phyloP scores from a whole-genome alignment of 2,888 invertebrate species.

The Erebia aethiops region DNA sequence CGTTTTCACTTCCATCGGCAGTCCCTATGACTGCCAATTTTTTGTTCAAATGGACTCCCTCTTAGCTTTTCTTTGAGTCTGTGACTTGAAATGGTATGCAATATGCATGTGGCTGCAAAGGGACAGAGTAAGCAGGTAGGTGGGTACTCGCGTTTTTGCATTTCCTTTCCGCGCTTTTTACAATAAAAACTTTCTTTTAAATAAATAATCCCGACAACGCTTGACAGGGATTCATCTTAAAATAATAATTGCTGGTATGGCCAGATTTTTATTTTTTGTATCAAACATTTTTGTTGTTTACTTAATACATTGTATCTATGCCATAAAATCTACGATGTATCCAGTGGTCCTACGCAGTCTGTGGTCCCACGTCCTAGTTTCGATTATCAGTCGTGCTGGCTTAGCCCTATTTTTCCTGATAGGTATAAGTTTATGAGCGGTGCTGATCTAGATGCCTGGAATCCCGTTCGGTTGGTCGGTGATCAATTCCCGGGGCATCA shows the following conservation, averaged over 20 bases:
- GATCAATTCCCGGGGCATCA: too few species aligned
- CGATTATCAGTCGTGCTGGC: too few species aligned
- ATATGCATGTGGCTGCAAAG: constrained; percentile 78
- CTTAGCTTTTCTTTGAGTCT: constrained; percentile 3
- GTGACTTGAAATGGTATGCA: constrained; percentile 66
- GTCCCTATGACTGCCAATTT: too few species aligned
- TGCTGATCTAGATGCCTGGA: too few species aligned
- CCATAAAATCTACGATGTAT: neutral
- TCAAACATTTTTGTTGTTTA: constrained; percentile 9
- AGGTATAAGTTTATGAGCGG: too few species aligned
- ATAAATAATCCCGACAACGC: constrained; percentile 79
- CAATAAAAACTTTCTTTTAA: constrained; percentile 83
- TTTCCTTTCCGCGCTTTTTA: constrained; percentile 81
- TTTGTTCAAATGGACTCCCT: neutral
- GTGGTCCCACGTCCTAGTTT: too few species aligned
- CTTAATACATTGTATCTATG: neutral
- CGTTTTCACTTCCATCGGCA: too few species aligned
- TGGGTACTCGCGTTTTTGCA: constrained; percentile 74
- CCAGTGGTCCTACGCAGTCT: too few species aligned
- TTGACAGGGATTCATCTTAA: constrained; percentile 79
- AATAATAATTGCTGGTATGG: constrained; percentile 71
- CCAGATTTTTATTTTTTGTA: constrained; percentile 48
- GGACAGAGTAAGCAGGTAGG: constrained; percentile 76
- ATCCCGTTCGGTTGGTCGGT: too few species aligned
- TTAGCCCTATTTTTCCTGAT: too few species aligned